Percentiles rank a stretch among this genome's conserved stretches.
phyloP scores from a whole-genome alignment of 2,113 vertebrate genomes.

The Colius striatus region DNA sequence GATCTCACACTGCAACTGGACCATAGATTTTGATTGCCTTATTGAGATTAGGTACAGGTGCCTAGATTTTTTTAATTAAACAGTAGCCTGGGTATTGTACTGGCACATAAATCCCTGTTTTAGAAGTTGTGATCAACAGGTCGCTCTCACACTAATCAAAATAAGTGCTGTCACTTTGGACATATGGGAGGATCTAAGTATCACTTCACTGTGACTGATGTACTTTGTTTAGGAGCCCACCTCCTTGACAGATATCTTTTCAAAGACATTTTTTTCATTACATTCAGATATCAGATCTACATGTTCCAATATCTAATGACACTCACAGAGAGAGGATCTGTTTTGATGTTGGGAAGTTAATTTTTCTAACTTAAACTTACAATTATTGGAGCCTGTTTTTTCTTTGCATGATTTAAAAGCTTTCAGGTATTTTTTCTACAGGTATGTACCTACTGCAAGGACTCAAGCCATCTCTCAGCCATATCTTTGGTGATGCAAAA shows the following conservation, averaged over 20 bases:
- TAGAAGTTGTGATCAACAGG: background rate
- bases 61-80: background rate
- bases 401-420: background rate
- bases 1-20: background rate
- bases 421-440: background rate
- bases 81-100: background rate
- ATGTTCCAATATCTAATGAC: background rate
- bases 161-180: background rate
- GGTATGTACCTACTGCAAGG: rapidly evolving
- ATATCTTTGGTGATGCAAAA: background rate
- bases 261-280: background rate
- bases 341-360: background rate
- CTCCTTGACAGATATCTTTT: background rate
- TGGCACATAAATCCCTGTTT: background rate
- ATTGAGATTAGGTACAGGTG: background rate
- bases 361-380: background rate
- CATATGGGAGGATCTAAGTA: background rate
- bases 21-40: background rate
- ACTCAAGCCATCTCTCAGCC: background rate
- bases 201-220: background rate
- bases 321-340: background rate
- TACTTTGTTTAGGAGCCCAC: background rate
- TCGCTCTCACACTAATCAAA: background rate
- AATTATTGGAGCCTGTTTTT: background rate
- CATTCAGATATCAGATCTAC: background rate